Conservation (phyloP, 1,140 invertebrate genomes). For the Proctacanthus coquilletti region DNA sequence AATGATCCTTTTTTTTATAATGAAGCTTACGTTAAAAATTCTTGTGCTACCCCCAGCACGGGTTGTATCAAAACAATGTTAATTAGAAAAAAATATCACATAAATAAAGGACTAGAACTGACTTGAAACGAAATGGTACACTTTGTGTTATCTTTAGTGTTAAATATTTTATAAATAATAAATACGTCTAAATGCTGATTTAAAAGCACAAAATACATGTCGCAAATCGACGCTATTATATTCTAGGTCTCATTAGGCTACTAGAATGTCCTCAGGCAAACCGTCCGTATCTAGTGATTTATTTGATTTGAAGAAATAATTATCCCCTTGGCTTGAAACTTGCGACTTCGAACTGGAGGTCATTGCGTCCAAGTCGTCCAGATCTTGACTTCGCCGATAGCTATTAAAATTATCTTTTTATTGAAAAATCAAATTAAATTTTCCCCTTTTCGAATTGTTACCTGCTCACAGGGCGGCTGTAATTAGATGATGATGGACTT, state of each 20-base stretch:
- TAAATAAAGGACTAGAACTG: too few relatives aligned
- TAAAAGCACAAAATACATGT: too few relatives aligned
- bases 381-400: conserved; percentile 33
- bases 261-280: conserved; percentile 19
- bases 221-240: too few relatives aligned
- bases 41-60: too few relatives aligned
- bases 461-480: conserved; percentile 27
- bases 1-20: too few relatives aligned
- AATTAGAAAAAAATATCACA: too few relatives aligned
- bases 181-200: too few relatives aligned
- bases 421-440: not conserved
- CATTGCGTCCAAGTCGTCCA: conserved; percentile 36
- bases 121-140: not conserved
- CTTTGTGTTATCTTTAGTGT: not conserved
- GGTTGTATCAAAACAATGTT: too few relatives aligned
- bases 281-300: conserved; percentile 18
- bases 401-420: conserved; percentile 6
- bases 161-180: not conserved
- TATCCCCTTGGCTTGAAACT: conserved; percentile 25
- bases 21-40: too few relatives aligned
- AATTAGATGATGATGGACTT: conserved; percentile 20
- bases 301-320: conserved; percentile 25
- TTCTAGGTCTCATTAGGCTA: conserved; percentile 11
- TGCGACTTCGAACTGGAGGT: conserved; percentile 37
- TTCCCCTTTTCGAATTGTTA: conserved; percentile 8